Base-by-base conservation (phyloP, 2,797 vertebrate species). In the Chelidonichthys spinosus region DNA sequence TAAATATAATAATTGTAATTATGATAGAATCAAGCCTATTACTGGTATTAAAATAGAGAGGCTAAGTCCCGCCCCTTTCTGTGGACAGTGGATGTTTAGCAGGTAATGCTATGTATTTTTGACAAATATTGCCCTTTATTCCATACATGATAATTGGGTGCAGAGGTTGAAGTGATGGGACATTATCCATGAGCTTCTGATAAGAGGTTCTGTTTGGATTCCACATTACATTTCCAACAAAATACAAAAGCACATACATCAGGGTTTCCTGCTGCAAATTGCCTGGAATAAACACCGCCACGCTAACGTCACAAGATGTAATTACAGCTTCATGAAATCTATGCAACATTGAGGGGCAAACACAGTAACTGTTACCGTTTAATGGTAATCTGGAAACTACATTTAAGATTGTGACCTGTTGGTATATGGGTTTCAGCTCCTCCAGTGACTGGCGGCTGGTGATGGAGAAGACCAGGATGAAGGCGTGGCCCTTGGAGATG, bases 401-500 rank as follows among this genome's bases (percentile, higher is more conserved):
- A 39, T 39, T 2, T 3, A 6, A 25, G 59, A 58, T 37, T 0
- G 15, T 4, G n/a, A 91, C 92, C 94, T 97, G 97, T 89, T 97
- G 94, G 93, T 98, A 97, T 84, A 98, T 98, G 89, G 97, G 97
- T 72, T 95, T 96, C 76, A 98, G 95, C 94, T 98, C 97, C 91
- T 98, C 97, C 91, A 98, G 94, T 0, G 97, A 98, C 80, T 98
- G 97, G 82, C 93, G 94, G 93, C 97, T 98, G 85, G 97, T 97
- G 93, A 98, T 93, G 1, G 97, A 98, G 94, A 96, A 98, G 75
- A 98, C 97, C 85, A 98, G 92, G 90, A 98, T 96, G 93, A 98
- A 98, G 86, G 97, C 97, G 4, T 98, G 97, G 76, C 97, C 97
- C 87, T 97, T 98, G 90, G 97, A 98, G 93, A 98, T 98, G 92